A percentile compares a stretch with the other conserved stretches of the same genome.
Evolutionary conservation across 2,797 vertebrate species (phyloP).

Genomic region (Eidolon dupreanum): DNA sequence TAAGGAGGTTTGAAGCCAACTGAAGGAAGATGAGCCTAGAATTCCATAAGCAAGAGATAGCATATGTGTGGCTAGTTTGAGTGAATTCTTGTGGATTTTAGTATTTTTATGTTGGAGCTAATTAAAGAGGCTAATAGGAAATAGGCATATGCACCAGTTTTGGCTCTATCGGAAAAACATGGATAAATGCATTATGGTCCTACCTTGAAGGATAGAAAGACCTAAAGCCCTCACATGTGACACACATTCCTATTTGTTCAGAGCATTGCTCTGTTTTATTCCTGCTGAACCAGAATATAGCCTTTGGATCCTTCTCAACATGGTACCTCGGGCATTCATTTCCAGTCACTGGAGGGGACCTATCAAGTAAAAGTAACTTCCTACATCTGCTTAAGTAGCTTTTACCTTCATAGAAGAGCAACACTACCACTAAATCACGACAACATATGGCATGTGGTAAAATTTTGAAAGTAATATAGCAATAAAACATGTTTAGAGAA

Average conservation of each 20-base stretch:
- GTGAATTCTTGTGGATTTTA: background rate
- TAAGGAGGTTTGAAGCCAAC: background rate
- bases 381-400: background rate
- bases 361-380: background rate
- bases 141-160: background rate
- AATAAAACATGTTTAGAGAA: background rate
- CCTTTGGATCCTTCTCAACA: background rate
- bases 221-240: background rate
- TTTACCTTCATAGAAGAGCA: background rate
- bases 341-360: background rate
- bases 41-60: background rate
- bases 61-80: background rate
- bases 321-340: background rate
- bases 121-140: background rate
- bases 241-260: background rate
- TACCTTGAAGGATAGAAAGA: background rate
- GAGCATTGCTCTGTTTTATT: background rate
- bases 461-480: background rate
- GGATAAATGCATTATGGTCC: background rate
- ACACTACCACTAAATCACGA: background rate
- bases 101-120: background rate
- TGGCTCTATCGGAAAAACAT: background rate
- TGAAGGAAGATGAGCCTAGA: background rate
- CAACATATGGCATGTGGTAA: fast-evolving
- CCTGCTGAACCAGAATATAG: background rate